A percentile compares a stretch with the other conserved stretches of the same genome.
Evolutionary conservation across 2,888 invertebrate genomes (phyloP).

Genomic region (Drosophila sordidula): DNA sequence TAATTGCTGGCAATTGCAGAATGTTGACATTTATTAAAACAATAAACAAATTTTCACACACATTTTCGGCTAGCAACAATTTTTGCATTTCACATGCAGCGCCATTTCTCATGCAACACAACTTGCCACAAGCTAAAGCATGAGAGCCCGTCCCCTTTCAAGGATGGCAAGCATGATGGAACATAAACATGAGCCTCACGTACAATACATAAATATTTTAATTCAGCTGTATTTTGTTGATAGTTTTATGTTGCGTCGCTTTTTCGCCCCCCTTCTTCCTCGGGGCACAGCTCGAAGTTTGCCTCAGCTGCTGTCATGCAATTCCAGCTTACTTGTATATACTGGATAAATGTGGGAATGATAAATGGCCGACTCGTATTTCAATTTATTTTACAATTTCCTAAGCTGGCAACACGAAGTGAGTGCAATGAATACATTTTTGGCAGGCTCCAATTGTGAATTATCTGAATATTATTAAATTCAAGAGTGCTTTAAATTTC

Average conservation of each 20-base stretch:
- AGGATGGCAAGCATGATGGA: slow-evolving; percentile 16
- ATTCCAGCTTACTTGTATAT: slow-evolving; percentile 13
- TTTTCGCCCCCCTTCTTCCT: neutral
- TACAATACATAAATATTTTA: slow-evolving; percentile 74
- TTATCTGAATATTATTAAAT: slow-evolving; percentile 15
- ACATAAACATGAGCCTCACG: slow-evolving; percentile 67
- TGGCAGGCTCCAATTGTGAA: slow-evolving; percentile 9
- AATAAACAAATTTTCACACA: slow-evolving; percentile 68
- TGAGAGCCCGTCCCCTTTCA: neutral
- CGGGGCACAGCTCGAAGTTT: slow-evolving; percentile 8
- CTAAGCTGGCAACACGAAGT: slow-evolving; percentile 46
- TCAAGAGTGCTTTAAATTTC: neutral
- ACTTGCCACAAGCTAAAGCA: slow-evolving; percentile 30
- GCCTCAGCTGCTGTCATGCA: slow-evolving; percentile 37
- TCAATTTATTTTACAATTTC: slow-evolving; percentile 75
- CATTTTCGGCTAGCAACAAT: slow-evolving; percentile 8
- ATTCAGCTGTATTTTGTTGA: slow-evolving; percentile 70
- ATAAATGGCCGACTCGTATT: slow-evolving; percentile 62
- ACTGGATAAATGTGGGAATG: slow-evolving; percentile 36
- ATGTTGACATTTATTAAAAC: slow-evolving; percentile 79
- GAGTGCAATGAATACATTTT: slow-evolving; percentile 31
- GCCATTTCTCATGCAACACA: slow-evolving; percentile 9
- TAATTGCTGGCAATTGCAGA: slow-evolving; percentile 63
- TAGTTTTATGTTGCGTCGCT: slow-evolving; percentile 62
- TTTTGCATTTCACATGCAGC: slow-evolving; percentile 5